phyloP scores from a whole-genome alignment of 2,888 invertebrate genomes.

The Philaethria dido region DNA sequence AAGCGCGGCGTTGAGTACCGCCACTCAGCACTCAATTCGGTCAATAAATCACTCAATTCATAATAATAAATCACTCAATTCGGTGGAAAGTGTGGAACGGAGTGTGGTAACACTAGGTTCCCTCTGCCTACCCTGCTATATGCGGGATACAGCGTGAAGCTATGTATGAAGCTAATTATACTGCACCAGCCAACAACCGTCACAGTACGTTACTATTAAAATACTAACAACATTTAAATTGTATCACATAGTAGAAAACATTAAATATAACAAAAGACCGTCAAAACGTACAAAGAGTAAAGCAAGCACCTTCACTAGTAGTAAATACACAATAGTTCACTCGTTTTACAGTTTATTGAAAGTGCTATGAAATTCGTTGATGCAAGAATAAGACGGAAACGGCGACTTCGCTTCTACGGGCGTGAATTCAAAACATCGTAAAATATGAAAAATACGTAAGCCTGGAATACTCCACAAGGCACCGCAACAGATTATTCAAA shows the following conservation, averaged over 20 bases:
- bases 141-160: no score
- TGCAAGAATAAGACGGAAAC: slow-evolving; percentile 49
- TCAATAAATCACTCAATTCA: no score
- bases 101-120: no score
- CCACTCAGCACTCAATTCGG: no score
- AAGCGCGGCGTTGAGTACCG: no score
- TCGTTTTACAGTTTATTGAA: slow-evolving; percentile 54
- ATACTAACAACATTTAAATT: background rate
- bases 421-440: slow-evolving; percentile 78
- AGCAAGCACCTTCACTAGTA: slow-evolving; percentile 43
- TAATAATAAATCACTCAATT: no score
- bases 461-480: slow-evolving; percentile 14
- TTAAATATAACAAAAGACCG: slow-evolving; percentile 39
- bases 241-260: slow-evolving; percentile 21
- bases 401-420: slow-evolving; percentile 57
- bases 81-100: no score
- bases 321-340: slow-evolving; percentile 45
- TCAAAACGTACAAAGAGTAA: slow-evolving; percentile 45
- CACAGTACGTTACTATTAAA: no score
- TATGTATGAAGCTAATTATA: no score
- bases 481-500: slow-evolving; percentile 33
- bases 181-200: no score
- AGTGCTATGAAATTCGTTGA: slow-evolving; percentile 52
- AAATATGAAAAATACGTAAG: slow-evolving; percentile 64
- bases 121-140: no score